These are phyloP conservation scores for Hemicentrotus pulcherrimus DNA, from an alignment of 35 echinoderm and acorn worm species.

Conservation along the genomic window DNA sequence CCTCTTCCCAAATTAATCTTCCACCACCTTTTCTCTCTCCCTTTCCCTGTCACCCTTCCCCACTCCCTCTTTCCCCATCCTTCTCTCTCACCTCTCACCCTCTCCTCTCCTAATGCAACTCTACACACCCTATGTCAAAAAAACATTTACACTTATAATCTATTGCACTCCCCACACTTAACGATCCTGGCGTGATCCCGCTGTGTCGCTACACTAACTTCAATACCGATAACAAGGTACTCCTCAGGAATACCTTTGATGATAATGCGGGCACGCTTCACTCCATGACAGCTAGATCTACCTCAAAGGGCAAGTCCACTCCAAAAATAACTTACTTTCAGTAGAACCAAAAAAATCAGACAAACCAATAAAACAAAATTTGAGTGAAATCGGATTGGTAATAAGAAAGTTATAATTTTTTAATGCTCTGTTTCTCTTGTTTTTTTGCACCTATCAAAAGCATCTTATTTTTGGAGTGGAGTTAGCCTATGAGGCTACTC, in stretches of 20 bases:
- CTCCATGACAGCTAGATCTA: not conserved
- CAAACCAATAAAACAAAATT: too few relatives aligned
- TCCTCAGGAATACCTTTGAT: not conserved
- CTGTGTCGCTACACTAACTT: not conserved
- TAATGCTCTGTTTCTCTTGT: too few relatives aligned
- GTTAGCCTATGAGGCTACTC: too few relatives aligned
- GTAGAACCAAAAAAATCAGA: too few relatives aligned
- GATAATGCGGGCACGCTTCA: not conserved
- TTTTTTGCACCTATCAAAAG: too few relatives aligned
- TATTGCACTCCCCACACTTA: not conserved
- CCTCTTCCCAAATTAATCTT: too few relatives aligned
- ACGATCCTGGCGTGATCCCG: not conserved
- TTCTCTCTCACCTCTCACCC: not conserved
- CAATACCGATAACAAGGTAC: not conserved
- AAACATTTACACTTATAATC: not conserved
- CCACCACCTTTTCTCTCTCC: not conserved
- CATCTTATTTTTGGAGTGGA: too few relatives aligned
- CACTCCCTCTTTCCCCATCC: not conserved
- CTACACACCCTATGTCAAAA: not conserved
- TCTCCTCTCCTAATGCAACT: not conserved
- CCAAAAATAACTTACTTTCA: too few relatives aligned
- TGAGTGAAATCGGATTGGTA: too few relatives aligned
- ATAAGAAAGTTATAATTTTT: too few relatives aligned
- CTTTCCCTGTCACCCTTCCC: not conserved
- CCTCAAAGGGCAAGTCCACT: too few relatives aligned